Base-by-base conservation (phyloP, 2,888 invertebrate species). In the Trissolcus brochymenae region DNA sequence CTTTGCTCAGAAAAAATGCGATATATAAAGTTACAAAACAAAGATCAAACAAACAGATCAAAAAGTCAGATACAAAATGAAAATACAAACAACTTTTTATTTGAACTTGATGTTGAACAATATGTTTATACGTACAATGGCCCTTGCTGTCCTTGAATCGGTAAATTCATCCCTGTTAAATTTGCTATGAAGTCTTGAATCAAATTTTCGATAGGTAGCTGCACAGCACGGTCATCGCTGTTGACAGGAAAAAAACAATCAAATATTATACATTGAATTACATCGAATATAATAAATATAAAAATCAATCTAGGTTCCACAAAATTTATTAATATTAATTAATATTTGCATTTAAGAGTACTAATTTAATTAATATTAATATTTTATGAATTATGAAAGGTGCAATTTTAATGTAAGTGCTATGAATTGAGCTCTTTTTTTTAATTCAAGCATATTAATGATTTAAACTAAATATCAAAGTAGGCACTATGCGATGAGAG, bases 111-210 rank as follows among this genome's bases (percentile, higher is more conserved):
- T 19, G 19, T 19, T 19, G 29, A 29, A 29, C 7, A 6, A 29
- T 3, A 29, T 7, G 6, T 6, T 29, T 29, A 70, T 81, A 88
- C 89, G 80, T 87, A 90, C 90, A 90, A 89, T 73, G 90, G 89
- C 4, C 29, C 29, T 61, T 87, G 86, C 57, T 87, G 88, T 71
- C 85, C 87, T 62, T 86, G 86, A 51, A 86, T 78, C 57, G 88
- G 84, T 67, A 85, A 79, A 80, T 86, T 84, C 79, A 87, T 80
- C 77, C 87, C 87, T 11, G 91, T 90, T 67, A 92, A 85, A 87
- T 91, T 92, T 35, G 91, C 88, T 72, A 92, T 90, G 80, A 92
- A 91, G 81, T 92, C 92, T 82, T 92, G 91, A 75, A 92, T 90
- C 77, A 92, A 85, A 84, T 91, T 90, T 82, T 92, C 92, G 80